These are phyloP conservation scores for Catostylus mosaicus DNA, from an alignment of 30 jellyfish, hydroid and myxozoan genomes.

Conservation along the genomic window DNA sequence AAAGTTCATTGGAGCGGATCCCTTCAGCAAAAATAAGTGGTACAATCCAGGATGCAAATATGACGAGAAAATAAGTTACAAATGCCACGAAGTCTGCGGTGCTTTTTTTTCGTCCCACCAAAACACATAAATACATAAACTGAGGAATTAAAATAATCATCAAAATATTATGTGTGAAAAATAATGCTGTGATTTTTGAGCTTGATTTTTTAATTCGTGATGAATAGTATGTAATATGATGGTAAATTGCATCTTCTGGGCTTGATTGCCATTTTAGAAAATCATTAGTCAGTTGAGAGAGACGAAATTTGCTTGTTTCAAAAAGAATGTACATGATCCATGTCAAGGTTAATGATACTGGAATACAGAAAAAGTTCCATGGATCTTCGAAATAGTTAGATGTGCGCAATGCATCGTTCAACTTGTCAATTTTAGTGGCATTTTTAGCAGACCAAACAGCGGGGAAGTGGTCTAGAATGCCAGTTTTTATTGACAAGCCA, in stretches of 20 bases:
- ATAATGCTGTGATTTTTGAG: neutral
- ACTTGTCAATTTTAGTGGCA: neutral
- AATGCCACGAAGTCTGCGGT: neutral
- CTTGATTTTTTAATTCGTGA: constrained; percentile 1
- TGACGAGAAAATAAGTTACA: neutral
- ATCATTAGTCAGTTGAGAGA: neutral
- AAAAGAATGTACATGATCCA: constrained; percentile 11
- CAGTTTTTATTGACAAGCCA: constrained; percentile 12
- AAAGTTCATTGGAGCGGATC: constrained; percentile 8
- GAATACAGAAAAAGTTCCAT: neutral
- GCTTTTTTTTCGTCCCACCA: neutral
- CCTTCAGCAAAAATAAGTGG: constrained; percentile 16
- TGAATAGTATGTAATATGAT: neutral
- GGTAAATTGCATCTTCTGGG: constrained; percentile 37
- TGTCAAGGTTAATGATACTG: constrained; percentile 10
- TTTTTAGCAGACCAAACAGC: constrained; percentile 10
- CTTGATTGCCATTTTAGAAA: constrained; percentile 13
- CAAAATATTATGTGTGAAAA: constrained; percentile 13
- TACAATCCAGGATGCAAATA: constrained; percentile 1
- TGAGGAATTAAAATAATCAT: constrained; percentile 16
- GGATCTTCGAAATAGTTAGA: constrained; percentile 1
- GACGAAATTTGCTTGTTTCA: constrained; percentile 15
- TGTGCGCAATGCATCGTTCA: neutral
- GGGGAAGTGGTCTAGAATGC: constrained; percentile 20
- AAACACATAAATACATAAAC: constrained; percentile 7